These are phyloP conservation scores for Agrochola macilenta DNA, from an alignment of 2,888 invertebrate genomes.

Conservation along the genomic window DNA sequence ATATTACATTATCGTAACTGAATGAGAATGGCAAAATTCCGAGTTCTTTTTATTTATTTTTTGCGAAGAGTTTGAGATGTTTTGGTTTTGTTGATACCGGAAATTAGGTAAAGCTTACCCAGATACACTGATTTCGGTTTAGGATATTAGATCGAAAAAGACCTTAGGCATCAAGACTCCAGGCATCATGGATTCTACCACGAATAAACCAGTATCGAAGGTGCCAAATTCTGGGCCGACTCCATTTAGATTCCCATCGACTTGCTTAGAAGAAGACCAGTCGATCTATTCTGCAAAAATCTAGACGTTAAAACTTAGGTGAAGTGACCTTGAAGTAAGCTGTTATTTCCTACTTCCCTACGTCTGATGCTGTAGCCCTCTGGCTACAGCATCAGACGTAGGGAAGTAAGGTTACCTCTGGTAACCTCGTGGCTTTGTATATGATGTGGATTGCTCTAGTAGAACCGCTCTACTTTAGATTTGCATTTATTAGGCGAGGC, in stretches of 20 bases:
- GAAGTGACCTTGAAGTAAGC: too few relatives aligned
- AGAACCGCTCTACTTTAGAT: too few relatives aligned
- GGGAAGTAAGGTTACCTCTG: too few relatives aligned
- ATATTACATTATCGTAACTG: conserved; percentile 46
- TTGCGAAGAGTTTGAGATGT: conserved; percentile 3
- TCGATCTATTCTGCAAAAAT: too few relatives aligned
- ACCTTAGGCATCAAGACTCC: background rate
- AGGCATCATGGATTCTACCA: background rate
- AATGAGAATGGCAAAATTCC: conserved; percentile 35
- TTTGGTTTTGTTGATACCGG: conserved; percentile 25
- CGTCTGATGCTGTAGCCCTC: too few relatives aligned
- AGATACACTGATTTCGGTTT: conserved; percentile 2
- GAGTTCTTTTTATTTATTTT: conserved; percentile 27
- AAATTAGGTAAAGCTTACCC: conserved; percentile 35
- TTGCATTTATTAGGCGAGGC: too few relatives aligned
- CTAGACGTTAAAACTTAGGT: too few relatives aligned
- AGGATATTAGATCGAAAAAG: conserved; percentile 20
- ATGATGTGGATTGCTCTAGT: too few relatives aligned
- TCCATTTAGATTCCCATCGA: background rate
- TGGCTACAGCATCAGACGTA: too few relatives aligned
- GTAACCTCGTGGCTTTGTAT: too few relatives aligned
- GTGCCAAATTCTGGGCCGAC: background rate
- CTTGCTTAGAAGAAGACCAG: background rate
- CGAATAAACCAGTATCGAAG: background rate
- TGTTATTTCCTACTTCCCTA: too few relatives aligned